phyloP scores from a whole-genome alignment of 2,888 invertebrate species.

The Tanypteryx hageni region DNA sequence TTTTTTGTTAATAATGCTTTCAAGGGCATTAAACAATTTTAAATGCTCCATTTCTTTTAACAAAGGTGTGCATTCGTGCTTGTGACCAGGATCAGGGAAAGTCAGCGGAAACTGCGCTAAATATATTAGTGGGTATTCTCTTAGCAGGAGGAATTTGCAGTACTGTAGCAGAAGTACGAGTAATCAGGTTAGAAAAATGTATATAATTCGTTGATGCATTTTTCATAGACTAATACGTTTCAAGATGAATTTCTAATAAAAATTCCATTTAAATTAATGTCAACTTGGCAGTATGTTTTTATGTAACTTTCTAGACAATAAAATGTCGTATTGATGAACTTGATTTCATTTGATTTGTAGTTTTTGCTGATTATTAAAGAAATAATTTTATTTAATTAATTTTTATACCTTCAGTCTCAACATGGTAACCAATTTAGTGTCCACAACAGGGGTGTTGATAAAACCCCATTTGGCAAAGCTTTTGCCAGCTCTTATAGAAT shows the following conservation, averaged over 20 bases:
- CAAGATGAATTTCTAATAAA: neutral
- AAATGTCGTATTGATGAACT: no score
- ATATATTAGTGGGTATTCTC: slow-evolving; percentile 59
- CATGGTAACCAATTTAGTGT: slow-evolving; percentile 91
- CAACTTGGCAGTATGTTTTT: no score
- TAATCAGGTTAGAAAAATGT: neutral
- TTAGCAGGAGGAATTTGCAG: slow-evolving; percentile 46
- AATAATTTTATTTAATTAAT: neutral
- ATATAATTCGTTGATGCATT: neutral
- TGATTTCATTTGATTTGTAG: no score
- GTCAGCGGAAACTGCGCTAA: slow-evolving; percentile 26
- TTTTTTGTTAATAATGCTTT: no score
- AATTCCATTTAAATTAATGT: no score
- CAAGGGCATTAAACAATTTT: no score
- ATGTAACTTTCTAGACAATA: no score
- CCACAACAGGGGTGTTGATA: slow-evolving; percentile 86
- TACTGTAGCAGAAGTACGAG: slow-evolving; percentile 6
- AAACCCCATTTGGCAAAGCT: slow-evolving; percentile 88
- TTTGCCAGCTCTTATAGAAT: slow-evolving; percentile 89
- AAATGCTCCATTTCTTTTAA: neutral
- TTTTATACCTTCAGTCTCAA: slow-evolving; percentile 80
- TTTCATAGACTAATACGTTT: neutral
- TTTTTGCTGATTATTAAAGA: no score
- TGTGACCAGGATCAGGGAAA: slow-evolving; percentile 60
- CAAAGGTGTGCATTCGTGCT: slow-evolving; percentile 29